phyloP scores from a whole-genome alignment of 2,797 vertebrate species.

The Octomys mimax region DNA sequence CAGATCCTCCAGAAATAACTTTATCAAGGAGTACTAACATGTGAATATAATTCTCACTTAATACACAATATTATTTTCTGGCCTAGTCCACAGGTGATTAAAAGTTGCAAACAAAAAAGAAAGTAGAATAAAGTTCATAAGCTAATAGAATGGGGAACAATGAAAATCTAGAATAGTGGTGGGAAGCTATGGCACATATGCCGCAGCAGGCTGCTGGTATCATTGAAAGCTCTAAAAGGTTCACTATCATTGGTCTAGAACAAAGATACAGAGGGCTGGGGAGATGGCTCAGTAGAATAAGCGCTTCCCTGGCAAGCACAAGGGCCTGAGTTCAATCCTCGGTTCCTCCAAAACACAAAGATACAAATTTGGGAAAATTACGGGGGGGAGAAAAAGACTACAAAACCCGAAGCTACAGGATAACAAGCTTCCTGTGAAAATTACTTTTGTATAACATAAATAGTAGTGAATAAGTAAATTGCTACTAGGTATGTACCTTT shows the following conservation, averaged over 20 bases:
- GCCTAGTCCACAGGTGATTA: background rate
- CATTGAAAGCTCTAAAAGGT: background rate
- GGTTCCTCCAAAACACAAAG: background rate
- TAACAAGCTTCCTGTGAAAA: background rate
- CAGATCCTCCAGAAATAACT: background rate
- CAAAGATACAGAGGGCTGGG: background rate
- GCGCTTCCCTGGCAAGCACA: too few relatives aligned
- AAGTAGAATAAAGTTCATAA: background rate
- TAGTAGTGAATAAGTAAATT: background rate
- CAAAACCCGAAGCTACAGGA: background rate
- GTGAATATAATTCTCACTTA: background rate
- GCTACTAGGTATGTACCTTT: background rate
- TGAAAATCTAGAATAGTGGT: background rate
- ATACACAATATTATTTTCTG: background rate
- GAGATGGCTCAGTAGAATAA: too few relatives aligned
- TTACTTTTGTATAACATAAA: slow-evolving; percentile 7
- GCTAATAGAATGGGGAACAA: background rate
- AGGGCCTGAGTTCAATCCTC: too few relatives aligned
- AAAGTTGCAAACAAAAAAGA: background rate
- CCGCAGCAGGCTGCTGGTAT: background rate
- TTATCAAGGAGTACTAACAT: background rate
- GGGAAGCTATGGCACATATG: background rate
- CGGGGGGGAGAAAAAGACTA: background rate
- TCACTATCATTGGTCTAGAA: background rate
- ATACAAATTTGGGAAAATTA: background rate